Percentiles rank a stretch among this genome's conserved stretches.
phyloP scores from a whole-genome alignment of 1,140 invertebrate genomes.

The Harpegnathos saltator region DNA sequence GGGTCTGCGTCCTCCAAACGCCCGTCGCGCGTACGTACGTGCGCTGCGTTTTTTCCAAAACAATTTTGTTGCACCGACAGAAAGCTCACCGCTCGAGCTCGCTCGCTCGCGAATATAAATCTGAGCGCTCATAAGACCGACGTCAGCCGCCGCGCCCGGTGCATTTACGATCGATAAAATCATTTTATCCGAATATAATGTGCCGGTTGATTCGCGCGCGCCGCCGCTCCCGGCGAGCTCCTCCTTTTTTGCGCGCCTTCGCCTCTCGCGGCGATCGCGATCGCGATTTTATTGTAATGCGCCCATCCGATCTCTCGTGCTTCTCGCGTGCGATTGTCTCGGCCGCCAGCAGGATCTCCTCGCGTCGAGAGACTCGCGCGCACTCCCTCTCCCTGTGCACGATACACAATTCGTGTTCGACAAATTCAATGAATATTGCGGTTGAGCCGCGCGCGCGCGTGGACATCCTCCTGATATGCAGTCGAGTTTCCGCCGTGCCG shows the following conservation, averaged over 20 bases:
- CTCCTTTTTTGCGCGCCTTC: constrained; percentile 37
- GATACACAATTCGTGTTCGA: constrained; percentile 76
- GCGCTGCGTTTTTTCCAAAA: constrained; percentile 28
- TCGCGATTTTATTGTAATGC: constrained; percentile 73
- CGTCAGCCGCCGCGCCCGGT: constrained; percentile 47
- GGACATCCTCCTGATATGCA: constrained; percentile 74
- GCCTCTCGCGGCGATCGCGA: constrained; percentile 47
- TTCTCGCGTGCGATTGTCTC: constrained; percentile 3
- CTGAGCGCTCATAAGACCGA: constrained; percentile 65
- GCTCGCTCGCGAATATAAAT: constrained; percentile 67
- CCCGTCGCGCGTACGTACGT: constrained; percentile 23
- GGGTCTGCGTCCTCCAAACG: constrained; percentile 5
- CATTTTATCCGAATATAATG: constrained; percentile 78
- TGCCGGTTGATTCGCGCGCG: constrained; percentile 65
- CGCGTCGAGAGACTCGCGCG: constrained; percentile 20
- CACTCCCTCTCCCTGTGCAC: constrained; percentile 3
- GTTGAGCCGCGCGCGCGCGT: constrained; percentile 46
- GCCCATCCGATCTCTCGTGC: constrained; percentile 54
- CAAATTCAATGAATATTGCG: constrained; percentile 78
- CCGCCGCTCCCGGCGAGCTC: constrained; percentile 45
- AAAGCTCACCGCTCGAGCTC: constrained; percentile 5
- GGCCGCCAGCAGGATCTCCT: background rate
- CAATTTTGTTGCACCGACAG: constrained; percentile 58
- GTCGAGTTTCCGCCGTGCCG: constrained; percentile 71
- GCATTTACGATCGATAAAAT: constrained; percentile 78